Evolutionary conservation across 1,140 invertebrate species (phyloP), one percentile per base, ranked within the genome.

Genomic region (Ooceraea biroi): DNA sequence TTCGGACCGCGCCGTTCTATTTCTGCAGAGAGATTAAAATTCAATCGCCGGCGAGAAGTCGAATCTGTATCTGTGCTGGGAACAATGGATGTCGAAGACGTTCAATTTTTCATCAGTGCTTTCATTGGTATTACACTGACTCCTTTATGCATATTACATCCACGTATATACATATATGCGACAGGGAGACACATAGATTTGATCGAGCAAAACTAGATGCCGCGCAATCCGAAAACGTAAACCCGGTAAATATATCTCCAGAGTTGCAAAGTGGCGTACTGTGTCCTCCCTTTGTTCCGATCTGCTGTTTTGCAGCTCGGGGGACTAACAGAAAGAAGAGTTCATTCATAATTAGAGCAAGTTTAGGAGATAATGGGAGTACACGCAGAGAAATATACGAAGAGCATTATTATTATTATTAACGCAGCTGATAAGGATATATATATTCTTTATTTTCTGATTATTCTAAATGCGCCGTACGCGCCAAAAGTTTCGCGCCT

Each of bases 31-130:
- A 82, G 44, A 82, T 87, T 69, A 85, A 82, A 72, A 77, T 86
- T 87, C 58, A 48, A 83, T 66, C 76, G 71, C 11, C 30, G 11
- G 1, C 17, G 22, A 46, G 36, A 57, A 44, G 25, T 69, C 30
- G 11, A 48, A 61, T 52, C 25, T 14, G 14, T 27, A 58, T 50
- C 76, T 83, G 85, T 87, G 63, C 46, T 46, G 58, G 36, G 78
- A 90, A 91, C 78, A 91, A 84, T 88, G 74, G 82, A 82, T 57
- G 73, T 73, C 84, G 76, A 89, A 88, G 82, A 84, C 76, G 78
- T 88, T 90, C 83, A 90, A 91, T 91, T 86, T 91, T 91, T 91
- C 85, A 90, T 89, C n/a, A 44, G 58, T 57, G 82, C 60, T 55
- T 52, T 65, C 77, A 78, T 85, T 80, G 71, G 52, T 85, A 87